phyloP scores from a whole-genome alignment of 2,113 vertebrate genomes.

The Ammodytes marinus region DNA sequence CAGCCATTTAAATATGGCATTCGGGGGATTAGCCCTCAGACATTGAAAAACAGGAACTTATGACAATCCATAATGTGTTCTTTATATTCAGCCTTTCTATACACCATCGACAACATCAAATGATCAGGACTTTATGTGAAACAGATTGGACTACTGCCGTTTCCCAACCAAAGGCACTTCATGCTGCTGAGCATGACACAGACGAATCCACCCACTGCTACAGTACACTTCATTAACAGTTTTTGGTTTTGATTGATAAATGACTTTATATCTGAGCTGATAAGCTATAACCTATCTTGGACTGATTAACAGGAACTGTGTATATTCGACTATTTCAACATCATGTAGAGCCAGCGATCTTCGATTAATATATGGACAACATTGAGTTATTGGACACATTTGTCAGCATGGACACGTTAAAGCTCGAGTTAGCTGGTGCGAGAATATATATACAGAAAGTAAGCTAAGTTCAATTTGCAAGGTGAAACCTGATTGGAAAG shows the following conservation, averaged over 20 bases:
- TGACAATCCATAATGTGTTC: conserved; percentile 12
- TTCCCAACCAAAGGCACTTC: conserved; percentile 96
- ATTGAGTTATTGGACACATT: conserved; percentile 20
- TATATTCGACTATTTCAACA: not conserved
- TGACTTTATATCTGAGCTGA: conserved; percentile 21
- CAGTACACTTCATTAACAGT: conserved; percentile 38
- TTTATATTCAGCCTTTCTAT: conserved; percentile 9
- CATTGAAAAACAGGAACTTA: conserved; percentile 9
- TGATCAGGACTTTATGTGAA: conserved; percentile 11
- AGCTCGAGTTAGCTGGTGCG: conserved; percentile 52
- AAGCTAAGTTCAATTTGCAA: conserved; percentile 15
- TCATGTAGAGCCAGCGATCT: not conserved
- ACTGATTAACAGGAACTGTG: conserved; percentile 31
- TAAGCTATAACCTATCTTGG: not conserved
- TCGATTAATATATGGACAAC: not conserved
- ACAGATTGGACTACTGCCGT: conserved; percentile 84
- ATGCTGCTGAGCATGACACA: conserved; percentile 89
- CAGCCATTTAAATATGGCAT: conserved; percentile 21
- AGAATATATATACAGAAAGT: not conserved
- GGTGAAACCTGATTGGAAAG: conserved; percentile 1
- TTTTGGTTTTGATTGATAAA: conserved; percentile 85
- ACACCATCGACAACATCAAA: conserved; percentile 33
- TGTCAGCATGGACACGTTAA: conserved; percentile 23
- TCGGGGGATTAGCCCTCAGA: conserved; percentile 16
- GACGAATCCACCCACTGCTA: conserved; percentile 82